Evolutionary conservation across 2,888 invertebrate species (phyloP).

Genomic region (Drosophila limbata): DNA sequence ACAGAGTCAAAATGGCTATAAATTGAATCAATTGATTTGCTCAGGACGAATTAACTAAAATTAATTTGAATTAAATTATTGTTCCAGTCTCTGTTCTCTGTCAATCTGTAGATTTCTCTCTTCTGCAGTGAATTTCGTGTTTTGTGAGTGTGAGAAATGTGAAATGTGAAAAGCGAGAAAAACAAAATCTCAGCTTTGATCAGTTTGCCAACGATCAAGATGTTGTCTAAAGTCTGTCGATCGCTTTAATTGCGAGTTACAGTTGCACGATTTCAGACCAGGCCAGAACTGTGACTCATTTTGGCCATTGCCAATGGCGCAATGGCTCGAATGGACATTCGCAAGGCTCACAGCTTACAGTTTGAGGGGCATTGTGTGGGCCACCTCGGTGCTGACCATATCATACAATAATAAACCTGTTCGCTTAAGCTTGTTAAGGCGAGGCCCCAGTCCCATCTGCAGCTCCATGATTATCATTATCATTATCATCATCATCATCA

Average conservation of each 20-base stretch:
- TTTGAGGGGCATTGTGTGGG: constrained; percentile 56
- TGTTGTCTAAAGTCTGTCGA: constrained; percentile 25
- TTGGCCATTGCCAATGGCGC: constrained; percentile 4
- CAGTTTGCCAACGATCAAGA: constrained; percentile 1
- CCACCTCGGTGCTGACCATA: constrained; percentile 39
- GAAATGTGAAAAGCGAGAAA: constrained; percentile 3
- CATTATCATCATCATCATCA: constrained; percentile 32
- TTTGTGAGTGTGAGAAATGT: constrained; percentile 18
- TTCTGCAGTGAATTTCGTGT: background rate
- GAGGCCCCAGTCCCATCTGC: constrained; percentile 47
- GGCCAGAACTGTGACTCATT: constrained; percentile 24
- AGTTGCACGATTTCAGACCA: constrained; percentile 22
- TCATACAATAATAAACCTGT: constrained; percentile 77
- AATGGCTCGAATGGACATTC: background rate
- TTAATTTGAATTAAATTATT: no score
- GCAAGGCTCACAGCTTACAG: constrained; percentile 39
- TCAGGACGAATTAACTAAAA: no score
- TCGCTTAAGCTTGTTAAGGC: constrained; percentile 75
- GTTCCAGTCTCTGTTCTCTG: background rate
- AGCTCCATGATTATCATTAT: constrained; percentile 17
- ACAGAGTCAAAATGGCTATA: no score
- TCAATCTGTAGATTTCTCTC: background rate
- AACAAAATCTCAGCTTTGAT: background rate
- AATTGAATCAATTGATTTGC: no score
- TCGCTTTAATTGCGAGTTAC: constrained; percentile 28